Evolutionary conservation across 2,888 invertebrate genomes (phyloP), one percentile per base, ranked within the genome.

Genomic region (Zaprionus lineosus): DNA sequence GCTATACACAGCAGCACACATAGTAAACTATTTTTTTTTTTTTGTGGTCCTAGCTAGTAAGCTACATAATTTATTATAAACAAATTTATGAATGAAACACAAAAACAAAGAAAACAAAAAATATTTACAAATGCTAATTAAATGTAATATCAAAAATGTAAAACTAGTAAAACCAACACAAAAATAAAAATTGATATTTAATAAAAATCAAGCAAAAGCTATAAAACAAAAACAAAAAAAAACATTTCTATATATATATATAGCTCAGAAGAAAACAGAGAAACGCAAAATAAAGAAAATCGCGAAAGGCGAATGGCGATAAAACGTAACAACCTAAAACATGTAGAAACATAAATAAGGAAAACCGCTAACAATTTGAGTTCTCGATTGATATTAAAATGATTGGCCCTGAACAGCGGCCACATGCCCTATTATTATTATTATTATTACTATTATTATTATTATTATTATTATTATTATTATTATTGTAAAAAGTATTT

Each of bases 401-500:
- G 61, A 65, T 60, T 43, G 46, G 72, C 21, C 60, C 40, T 47
- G 60, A 36, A 18, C 61, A 56, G 53, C 33, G 69, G 61, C 69
- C 55, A 51, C 51, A 36, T 55, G 37, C 73, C 59, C 65, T 64
- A 63, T 67, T 50, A 58, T 59, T 56, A 53, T 29, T 57, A 57
- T 57, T 66, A 72, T 59, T 53, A 65, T 65, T 64, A 64, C n/a
- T n/a, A n/a, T n/a, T n/a, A n/a, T 60, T 59, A 59, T 61, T 48
- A 59, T 56, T 47, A 67, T 58, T 67, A 63, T 52, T 41, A 74
- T 61, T 37, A 83, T 65, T 60, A 84, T 74, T 79, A 83, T 74
- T 66, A 79, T 81, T 82, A 82, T 82, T 83, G 84, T 87, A 87
- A 86, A 84, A 87, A 87, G 77, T 79, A 78, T 79, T 86, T 87